Conservation (phyloP, 2,797 vertebrate genomes). For the Lutjanus campechanus region DNA sequence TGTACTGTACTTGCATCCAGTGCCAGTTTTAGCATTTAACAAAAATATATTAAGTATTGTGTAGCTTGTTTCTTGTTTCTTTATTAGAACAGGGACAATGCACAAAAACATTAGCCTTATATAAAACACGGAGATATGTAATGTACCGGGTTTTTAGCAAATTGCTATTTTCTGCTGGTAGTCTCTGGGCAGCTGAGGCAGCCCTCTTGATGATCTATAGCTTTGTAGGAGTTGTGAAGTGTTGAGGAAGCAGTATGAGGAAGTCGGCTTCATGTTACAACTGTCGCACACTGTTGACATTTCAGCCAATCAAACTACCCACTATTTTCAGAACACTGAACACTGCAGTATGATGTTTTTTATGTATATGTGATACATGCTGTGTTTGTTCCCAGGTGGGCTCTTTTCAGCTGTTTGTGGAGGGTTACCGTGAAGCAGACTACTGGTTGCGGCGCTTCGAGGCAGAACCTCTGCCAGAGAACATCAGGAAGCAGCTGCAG, state of each 20-base stretch:
- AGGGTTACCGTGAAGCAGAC: constrained; percentile 96
- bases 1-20: neutral
- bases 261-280: constrained; percentile 27
- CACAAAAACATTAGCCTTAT: too few relatives aligned
- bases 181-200: neutral
- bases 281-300: neutral
- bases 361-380: neutral
- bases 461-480: constrained; percentile 96
- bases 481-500: constrained; percentile 97
- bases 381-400: constrained; percentile 88
- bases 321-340: neutral
- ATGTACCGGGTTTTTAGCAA: too few relatives aligned
- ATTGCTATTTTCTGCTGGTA: too few relatives aligned
- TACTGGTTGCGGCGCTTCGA: constrained; percentile 98
- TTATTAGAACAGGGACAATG: too few relatives aligned
- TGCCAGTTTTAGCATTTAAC: neutral
- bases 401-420: constrained; percentile 98
- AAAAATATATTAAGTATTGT: neutral
- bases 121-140: too few relatives aligned
- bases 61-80: too few relatives aligned
- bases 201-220: neutral
- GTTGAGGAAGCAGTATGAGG: constrained; percentile 32
- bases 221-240: neutral
- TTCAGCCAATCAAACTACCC: neutral
- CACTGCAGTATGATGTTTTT: neutral